Base-by-base conservation (phyloP, 2,113 vertebrate genomes). In the Miniopterus natalensis region DNA sequence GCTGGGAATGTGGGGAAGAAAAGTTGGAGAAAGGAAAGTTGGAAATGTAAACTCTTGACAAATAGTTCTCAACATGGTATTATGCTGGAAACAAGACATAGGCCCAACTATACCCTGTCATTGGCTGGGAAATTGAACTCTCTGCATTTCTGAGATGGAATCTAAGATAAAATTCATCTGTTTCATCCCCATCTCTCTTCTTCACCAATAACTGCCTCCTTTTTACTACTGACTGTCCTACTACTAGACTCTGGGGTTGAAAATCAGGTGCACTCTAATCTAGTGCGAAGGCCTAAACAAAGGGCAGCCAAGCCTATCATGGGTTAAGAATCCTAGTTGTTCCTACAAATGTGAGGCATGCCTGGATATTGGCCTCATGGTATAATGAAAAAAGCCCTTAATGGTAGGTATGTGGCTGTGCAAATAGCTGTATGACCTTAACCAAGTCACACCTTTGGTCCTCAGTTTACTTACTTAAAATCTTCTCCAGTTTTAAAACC, bases 401-500 rank as follows among this genome's bases (percentile, higher is more conserved):
- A 31, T 13, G 14, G 40, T 31, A 73, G 59, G 7, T 47, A 81
- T 45, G 17, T 18, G 40, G 6, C 63, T 71, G 7, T n/a, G 42
- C n/a, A 40, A 77, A 88, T 17, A 94, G 10, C 29, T 77, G 3
- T 57, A 17, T 55, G 61, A 88, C 40, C 57, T 85, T 93, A 86
- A 73, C 36, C 79, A 78, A 92, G 36, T 66, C 77, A 49, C 13
- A 40, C 5, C 11, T 55, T 55, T 88, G 51, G 23, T 29, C 51
- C 70, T 89, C 53, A 71, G 70, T 84, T 75, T 78, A 78, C 40
- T 57, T 36, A 61, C 68, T 65, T 53, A 74, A 75, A 68, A 13
- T 89, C 85, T 75, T 70, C 68, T 25, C 70, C 17, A 59, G 15
- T 65, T 92, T 92, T 96, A 90, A 92, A 74, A 73, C 5, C 21